phyloP scores from a whole-genome alignment of 2,888 invertebrate genomes.

The Pristionchus arcanus region DNA sequence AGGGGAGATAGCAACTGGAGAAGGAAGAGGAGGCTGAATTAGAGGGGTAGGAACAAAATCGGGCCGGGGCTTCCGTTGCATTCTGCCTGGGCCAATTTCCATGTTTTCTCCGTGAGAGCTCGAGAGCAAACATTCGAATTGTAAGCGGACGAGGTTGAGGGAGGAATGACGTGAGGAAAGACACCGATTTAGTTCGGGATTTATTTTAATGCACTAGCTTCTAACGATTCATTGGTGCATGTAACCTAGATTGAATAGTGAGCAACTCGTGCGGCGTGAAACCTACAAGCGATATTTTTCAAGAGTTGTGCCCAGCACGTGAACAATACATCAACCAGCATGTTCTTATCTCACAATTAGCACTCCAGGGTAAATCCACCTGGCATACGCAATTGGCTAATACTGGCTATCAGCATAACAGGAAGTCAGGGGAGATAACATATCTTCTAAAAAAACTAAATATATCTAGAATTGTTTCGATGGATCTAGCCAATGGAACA shows the following conservation, averaged over 20 bases:
- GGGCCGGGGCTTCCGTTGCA: background rate
- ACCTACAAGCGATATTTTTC: background rate
- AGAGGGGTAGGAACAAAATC: background rate
- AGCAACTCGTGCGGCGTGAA: background rate
- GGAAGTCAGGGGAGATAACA: too few relatives aligned
- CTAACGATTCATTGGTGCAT: too few relatives aligned
- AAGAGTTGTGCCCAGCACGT: too few relatives aligned
- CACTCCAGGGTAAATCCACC: too few relatives aligned
- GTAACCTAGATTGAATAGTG: background rate
- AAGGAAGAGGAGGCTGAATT: background rate
- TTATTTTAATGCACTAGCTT: background rate
- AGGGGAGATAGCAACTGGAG: background rate
- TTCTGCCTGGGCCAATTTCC: background rate
- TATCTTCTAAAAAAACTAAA: too few relatives aligned
- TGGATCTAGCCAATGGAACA: background rate
- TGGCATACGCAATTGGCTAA: too few relatives aligned
- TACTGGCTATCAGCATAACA: too few relatives aligned
- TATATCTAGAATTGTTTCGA: too few relatives aligned
- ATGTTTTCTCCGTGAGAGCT: slow-evolving; percentile 14
- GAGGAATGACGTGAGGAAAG: background rate
- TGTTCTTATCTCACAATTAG: too few relatives aligned
- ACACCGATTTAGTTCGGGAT: background rate
- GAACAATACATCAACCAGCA: too few relatives aligned
- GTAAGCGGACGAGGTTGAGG: background rate
- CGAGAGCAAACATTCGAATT: background rate